A percentile compares a stretch with the other conserved stretches of the same genome.
phyloP scores from a whole-genome alignment of 2,113 vertebrate genomes.

The Anolis carolinensis region DNA sequence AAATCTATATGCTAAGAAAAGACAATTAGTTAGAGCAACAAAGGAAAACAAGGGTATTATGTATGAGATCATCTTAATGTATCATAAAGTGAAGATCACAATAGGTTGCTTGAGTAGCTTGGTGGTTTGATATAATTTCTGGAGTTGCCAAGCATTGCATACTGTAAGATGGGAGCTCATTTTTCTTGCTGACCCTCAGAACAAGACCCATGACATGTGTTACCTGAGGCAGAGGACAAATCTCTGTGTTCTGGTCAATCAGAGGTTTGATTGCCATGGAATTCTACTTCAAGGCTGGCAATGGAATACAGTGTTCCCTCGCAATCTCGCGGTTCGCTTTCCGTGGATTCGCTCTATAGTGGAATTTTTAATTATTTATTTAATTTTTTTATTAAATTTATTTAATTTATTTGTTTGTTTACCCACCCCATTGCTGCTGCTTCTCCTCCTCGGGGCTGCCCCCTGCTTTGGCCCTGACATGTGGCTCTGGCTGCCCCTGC shows the following conservation, averaged over 20 bases:
- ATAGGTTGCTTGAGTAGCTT: background rate
- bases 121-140: background rate
- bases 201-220: background rate
- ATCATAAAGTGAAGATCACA: background rate
- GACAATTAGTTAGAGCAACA: background rate
- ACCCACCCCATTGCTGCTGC: too few relatives aligned
- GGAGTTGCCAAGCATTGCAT: background rate
- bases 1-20: background rate
- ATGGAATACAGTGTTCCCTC: too few relatives aligned
- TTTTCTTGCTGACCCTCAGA: too few relatives aligned
- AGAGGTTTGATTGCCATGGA: background rate
- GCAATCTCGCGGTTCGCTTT: too few relatives aligned
- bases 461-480: too few relatives aligned
- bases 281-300: background rate
- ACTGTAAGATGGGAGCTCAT: background rate
- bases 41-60: background rate
- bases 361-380: too few relatives aligned
- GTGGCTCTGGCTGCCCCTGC: too few relatives aligned
- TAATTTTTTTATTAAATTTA: too few relatives aligned
- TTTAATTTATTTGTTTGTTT: too few relatives aligned
- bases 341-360: too few relatives aligned
- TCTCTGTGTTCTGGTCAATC: too few relatives aligned
- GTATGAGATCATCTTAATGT: background rate
- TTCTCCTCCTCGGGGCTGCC: too few relatives aligned
- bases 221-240: background rate